phyloP scores from a whole-genome alignment of 2,113 vertebrate species.

The Stictonetta naevosa region DNA sequence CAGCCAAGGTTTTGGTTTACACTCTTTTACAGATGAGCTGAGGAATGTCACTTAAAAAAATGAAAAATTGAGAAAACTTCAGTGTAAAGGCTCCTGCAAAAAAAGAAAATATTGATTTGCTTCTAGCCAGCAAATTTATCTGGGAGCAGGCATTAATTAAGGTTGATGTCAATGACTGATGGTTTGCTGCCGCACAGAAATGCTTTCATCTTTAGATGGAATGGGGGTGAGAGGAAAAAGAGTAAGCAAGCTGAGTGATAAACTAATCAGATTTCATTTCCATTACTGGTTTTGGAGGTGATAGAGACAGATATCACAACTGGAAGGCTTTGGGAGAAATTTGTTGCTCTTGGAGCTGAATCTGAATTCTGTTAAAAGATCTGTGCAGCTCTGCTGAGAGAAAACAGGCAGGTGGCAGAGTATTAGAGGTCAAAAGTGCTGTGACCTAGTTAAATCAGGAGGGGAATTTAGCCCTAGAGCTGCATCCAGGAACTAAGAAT shows the following conservation, averaged over 20 bases:
- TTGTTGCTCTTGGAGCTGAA: background rate
- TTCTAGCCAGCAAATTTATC: background rate
- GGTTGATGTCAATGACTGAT: background rate
- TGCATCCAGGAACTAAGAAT: background rate
- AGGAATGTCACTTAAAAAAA: background rate
- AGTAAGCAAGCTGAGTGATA: background rate
- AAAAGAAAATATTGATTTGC: background rate
- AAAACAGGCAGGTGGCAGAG: background rate
- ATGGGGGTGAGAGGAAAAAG: background rate
- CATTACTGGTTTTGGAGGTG: background rate
- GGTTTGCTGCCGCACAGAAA: background rate
- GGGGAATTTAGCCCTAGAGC: background rate
- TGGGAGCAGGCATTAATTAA: conserved; percentile 5
- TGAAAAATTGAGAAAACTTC: background rate
- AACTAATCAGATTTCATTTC: background rate
- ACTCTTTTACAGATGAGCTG: background rate
- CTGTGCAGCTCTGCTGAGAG: background rate
- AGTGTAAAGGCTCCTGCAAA: background rate
- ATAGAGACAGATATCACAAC: background rate
- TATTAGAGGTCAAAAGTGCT: background rate
- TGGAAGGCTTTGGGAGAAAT: background rate
- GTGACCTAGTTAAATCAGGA: background rate
- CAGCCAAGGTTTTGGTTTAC: background rate
- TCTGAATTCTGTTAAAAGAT: background rate
- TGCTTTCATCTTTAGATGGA: background rate